Percentiles rank a stretch among this genome's conserved stretches.
Evolutionary conservation across 2,113 vertebrate genomes (phyloP).

Genomic region (Nerophis lumbriciformis): DNA sequence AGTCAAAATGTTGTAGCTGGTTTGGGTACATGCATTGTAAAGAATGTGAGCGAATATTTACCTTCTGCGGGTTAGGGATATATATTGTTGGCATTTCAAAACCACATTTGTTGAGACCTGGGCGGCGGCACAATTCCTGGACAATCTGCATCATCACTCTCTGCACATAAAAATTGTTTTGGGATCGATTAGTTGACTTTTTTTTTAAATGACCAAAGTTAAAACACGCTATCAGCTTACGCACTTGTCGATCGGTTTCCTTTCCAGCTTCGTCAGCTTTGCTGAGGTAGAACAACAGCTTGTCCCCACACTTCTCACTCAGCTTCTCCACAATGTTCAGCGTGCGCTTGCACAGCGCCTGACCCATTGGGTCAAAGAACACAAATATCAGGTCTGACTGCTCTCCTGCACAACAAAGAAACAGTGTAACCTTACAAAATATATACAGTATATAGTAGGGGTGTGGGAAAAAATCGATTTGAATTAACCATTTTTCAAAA

Average conservation of each 20-base stretch:
- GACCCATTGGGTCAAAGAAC: constrained; percentile 80
- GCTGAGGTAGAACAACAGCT: constrained; percentile 75
- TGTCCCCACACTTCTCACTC: constrained; percentile 72
- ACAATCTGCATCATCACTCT: constrained; percentile 83
- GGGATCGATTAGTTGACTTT: neutral
- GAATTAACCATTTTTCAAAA: too few species aligned
- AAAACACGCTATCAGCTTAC: neutral
- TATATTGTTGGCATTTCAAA: constrained; percentile 81
- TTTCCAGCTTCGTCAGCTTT: constrained; percentile 74
- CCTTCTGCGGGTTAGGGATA: constrained; percentile 76
- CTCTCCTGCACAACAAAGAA: constrained; percentile 58
- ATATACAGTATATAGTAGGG: neutral
- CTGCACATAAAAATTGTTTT: constrained; percentile 36
- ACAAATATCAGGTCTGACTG: constrained; percentile 77
- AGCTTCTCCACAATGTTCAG: constrained; percentile 77
- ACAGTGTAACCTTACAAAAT: neutral
- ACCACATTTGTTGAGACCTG: constrained; percentile 79
- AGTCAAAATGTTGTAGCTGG: too few species aligned
- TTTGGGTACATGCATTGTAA: neutral
- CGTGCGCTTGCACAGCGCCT: constrained; percentile 78
- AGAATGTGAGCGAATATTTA: constrained; percentile 28
- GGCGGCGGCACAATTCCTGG: constrained; percentile 77
- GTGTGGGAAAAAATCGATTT: too few species aligned
- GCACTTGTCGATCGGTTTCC: constrained; percentile 73
- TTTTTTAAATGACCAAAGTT: neutral